phyloP scores from a whole-genome alignment of 1,140 invertebrate genomes.

The Maconellicoccus hirsutus region DNA sequence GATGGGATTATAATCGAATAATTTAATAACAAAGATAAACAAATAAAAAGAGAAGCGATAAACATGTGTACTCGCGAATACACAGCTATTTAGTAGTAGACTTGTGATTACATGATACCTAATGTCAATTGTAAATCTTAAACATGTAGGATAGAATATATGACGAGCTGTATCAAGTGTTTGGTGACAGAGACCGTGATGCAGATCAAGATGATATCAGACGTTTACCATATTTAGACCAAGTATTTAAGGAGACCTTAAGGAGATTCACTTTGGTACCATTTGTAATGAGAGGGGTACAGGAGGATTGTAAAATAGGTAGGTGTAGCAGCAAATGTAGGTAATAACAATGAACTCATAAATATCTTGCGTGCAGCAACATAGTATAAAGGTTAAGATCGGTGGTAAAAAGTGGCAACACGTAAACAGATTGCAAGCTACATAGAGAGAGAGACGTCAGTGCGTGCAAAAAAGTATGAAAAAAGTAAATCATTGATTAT shows the following conservation, averaged over 20 bases:
- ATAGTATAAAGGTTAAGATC: too few species aligned
- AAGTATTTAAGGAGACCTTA: slow-evolving; percentile 27
- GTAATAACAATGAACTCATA: too few species aligned
- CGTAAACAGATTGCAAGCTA: too few species aligned
- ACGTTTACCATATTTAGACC: slow-evolving; percentile 31
- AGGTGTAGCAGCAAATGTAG: neutral
- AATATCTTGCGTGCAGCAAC: too few species aligned
- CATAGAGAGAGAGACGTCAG: too few species aligned
- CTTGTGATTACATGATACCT: neutral
- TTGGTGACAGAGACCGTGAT: slow-evolving; percentile 36
- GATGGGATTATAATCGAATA: too few species aligned
- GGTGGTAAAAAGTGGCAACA: too few species aligned
- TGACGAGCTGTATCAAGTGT: slow-evolving; percentile 39
- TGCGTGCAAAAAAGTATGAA: too few species aligned
- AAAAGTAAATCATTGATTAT: too few species aligned
- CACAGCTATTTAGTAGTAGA: neutral
- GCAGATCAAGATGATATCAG: slow-evolving; percentile 42
- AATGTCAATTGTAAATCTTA: slow-evolving; percentile 17
- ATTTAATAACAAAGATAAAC: neutral
- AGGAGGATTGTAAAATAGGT: slow-evolving; percentile 40
- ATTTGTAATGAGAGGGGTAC: slow-evolving; percentile 41
- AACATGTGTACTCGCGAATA: neutral
- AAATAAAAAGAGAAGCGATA: neutral
- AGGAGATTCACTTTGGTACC: slow-evolving; percentile 44
- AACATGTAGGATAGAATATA: slow-evolving; percentile 35